phyloP scores from a whole-genome alignment of 2,797 vertebrate species.

The Potorous gilbertii region DNA sequence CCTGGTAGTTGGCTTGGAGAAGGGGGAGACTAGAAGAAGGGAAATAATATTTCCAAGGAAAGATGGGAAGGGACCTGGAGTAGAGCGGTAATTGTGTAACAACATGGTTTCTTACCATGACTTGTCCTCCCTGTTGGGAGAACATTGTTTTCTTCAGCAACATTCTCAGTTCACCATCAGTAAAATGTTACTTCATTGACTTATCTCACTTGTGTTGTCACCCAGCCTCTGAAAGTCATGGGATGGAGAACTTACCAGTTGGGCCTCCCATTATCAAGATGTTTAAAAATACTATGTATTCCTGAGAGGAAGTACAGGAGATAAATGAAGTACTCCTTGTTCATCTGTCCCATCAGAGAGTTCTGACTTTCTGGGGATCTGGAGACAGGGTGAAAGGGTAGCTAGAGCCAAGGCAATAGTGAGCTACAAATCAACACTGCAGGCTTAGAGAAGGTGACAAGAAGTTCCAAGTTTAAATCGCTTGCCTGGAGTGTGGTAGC shows the following conservation, averaged over 20 bases:
- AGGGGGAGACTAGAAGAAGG: background rate
- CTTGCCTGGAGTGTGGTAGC: background rate
- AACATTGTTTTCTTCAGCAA: background rate
- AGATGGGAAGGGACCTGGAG: background rate
- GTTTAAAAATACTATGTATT: background rate
- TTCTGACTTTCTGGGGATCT: background rate
- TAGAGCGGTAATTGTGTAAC: background rate
- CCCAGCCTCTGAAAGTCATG: background rate
- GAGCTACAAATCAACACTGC: background rate
- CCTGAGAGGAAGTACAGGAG: background rate
- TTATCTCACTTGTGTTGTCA: background rate
- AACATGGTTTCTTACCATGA: background rate
- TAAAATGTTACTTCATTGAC: background rate
- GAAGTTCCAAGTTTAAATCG: background rate
- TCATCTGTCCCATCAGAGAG: conserved; percentile 15
- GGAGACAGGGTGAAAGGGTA: background rate
- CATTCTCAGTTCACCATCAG: background rate
- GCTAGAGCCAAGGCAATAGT: background rate
- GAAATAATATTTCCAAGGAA: background rate
- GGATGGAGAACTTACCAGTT: background rate
- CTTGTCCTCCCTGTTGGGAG: background rate
- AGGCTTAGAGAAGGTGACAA: background rate
- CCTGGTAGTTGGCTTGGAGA: background rate
- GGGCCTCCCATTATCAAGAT: background rate
- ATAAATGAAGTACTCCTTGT: background rate